Evolutionary conservation across 2,797 vertebrate species (phyloP).

Genomic region (Bradypus variegatus): DNA sequence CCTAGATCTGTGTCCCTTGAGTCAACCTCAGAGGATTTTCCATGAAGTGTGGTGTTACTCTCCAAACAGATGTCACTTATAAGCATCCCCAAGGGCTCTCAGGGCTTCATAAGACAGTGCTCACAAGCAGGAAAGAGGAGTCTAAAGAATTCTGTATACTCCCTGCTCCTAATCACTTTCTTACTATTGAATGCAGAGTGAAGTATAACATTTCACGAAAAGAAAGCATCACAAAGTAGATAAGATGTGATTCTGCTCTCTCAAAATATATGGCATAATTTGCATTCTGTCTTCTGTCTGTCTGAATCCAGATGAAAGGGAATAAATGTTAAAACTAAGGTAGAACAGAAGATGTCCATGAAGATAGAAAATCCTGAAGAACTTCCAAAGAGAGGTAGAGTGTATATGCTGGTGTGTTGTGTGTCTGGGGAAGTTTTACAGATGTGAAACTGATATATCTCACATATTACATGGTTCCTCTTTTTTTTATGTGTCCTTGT

Average conservation of each 20-base stretch:
- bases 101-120: background rate
- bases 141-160: background rate
- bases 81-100: background rate
- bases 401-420: background rate
- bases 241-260: background rate
- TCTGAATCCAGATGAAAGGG: background rate
- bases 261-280: background rate
- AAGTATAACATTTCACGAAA: background rate
- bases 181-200: background rate
- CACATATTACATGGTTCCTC: background rate
- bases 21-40: background rate
- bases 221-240: background rate
- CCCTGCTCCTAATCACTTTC: background rate
- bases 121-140: background rate
- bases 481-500: background rate
- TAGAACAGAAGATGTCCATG: background rate
- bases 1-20: background rate
- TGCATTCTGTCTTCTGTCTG: background rate
- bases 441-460: background rate
- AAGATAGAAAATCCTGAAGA: background rate
- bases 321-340: background rate
- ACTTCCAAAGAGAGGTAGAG: background rate
- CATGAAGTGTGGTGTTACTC: background rate
- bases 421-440: background rate
- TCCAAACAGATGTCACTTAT: background rate